Evolutionary conservation across 1,140 invertebrate genomes (phyloP), one percentile per base, ranked within the genome.

Genomic region (Leptoteleia sp.): DNA sequence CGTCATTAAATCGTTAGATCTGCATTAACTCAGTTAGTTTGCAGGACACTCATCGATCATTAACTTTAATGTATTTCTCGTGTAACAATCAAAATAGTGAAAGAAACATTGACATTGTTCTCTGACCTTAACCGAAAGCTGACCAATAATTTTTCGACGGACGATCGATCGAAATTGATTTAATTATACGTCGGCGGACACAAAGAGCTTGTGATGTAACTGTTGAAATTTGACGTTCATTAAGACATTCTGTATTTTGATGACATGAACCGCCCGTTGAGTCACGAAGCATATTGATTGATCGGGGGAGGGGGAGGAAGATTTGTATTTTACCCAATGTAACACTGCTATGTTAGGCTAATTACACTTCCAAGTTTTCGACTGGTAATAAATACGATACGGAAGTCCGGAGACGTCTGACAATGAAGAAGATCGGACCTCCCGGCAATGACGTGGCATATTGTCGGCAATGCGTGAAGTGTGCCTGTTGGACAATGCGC

Each of bases 1-100:
- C 76, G 75, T 88, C 82, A 85, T 88, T 88, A 87, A 85, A 88
- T 88, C 73, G 83, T 88, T 86, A 86, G 80, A 83, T 81, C 81
- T 83, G 67, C 85, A 85, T 88, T 87, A 86, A 82, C 81, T 76
- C 8, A 38, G 38, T 77, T 79, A 71, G 81, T 84, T 82, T 79
- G 81, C 70, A 80, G 81, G 81, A 61, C 81, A 57, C 73, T 80
- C 81, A 84, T 87, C 83, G 85, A 88, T 87, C 83, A 80, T 82
- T 82, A 82, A 62, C 73, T 42, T 73, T 86, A 64, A 73, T 73
- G 67, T 19, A 45, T 73, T 68, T 57, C 55, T 25, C 59, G 67
- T 71, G 59, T 65, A 71, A 67, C 54, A 57, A 79, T 65, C 15
- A 64, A 59, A 22, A 27, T 70, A 55, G 57, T 59, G 57, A 64